Conservation (phyloP, 2,888 invertebrate genomes). For the Itoplectis maculator region DNA sequence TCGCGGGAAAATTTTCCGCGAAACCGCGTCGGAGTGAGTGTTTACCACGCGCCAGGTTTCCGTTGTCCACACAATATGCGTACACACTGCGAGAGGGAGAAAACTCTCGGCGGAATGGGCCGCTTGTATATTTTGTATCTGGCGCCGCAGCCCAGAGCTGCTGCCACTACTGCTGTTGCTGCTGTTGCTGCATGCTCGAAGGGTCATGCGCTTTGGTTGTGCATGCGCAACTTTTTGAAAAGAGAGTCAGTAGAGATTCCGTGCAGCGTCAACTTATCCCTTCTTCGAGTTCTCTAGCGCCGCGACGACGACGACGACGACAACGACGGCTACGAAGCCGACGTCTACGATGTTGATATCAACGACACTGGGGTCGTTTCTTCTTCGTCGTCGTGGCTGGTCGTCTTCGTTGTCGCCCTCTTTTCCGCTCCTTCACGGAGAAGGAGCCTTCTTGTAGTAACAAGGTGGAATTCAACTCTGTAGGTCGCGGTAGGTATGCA, state of each 20-base stretch:
- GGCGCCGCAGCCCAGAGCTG: neutral
- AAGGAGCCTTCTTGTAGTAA: constrained; percentile 68
- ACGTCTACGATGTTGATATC: constrained; percentile 20
- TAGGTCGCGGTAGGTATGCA: constrained; percentile 42
- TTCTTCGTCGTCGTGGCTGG: constrained; percentile 25
- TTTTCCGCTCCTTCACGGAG: constrained; percentile 53
- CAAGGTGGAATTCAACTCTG: constrained; percentile 66
- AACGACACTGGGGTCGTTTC: constrained; percentile 32
- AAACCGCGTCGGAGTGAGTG: neutral
- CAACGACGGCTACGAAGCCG: constrained; percentile 25
- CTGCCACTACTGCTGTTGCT: too few relatives aligned
- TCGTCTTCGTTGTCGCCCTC: constrained; percentile 41
- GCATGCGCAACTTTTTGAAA: constrained; percentile 53
- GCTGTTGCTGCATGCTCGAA: neutral
- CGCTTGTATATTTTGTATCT: constrained; percentile 4
- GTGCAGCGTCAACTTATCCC: constrained; percentile 66
- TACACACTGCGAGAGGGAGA: neutral
- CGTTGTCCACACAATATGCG: neutral
- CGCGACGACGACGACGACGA: constrained; percentile 5
- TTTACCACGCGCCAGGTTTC: neutral
- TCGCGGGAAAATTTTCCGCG: neutral
- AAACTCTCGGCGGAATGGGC: neutral
- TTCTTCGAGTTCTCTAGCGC: constrained; percentile 53
- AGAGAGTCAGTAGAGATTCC: constrained; percentile 61
- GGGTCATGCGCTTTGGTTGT: neutral